phyloP scores from a whole-genome alignment of 2,888 invertebrate genomes.

The Prosopocoilus inquinatus region DNA sequence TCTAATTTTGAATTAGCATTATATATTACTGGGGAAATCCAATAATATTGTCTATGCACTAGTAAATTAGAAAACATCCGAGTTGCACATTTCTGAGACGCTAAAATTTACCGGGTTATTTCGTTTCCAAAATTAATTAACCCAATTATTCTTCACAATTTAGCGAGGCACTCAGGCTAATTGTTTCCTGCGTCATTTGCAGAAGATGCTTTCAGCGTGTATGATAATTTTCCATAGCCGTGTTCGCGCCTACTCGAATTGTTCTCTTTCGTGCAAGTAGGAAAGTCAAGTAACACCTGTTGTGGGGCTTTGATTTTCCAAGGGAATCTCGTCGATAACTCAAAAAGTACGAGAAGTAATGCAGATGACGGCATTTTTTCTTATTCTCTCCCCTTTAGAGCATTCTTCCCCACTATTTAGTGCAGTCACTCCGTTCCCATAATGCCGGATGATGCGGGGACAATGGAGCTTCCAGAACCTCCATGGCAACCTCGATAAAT shows the following conservation, averaged over 20 bases:
- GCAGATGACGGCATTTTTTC: slow-evolving; percentile 28
- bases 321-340: slow-evolving; percentile 9
- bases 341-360: slow-evolving; percentile 22
- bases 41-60: too few species aligned
- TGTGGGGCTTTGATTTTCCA: slow-evolving; percentile 20
- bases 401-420: slow-evolving; percentile 25
- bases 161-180: too few species aligned
- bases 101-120: too few species aligned
- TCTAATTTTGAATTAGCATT: too few species aligned
- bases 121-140: too few species aligned
- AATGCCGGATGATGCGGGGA: slow-evolving; percentile 39
- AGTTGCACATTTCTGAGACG: too few species aligned
- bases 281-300: slow-evolving; percentile 24
- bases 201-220: neutral
- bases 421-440: slow-evolving; percentile 32
- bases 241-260: too few species aligned
- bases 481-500: slow-evolving; percentile 42
- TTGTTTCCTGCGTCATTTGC: neutral
- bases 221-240: too few species aligned
- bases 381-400: slow-evolving; percentile 17
- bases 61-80: too few species aligned
- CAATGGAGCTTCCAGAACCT: slow-evolving; percentile 35
- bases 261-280: too few species aligned
- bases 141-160: too few species aligned
- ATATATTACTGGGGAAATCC: too few species aligned